These are phyloP conservation scores for Pycnomerus fuliginosus DNA, from an alignment of 2,888 invertebrate genomes.

Conservation along the genomic window DNA sequence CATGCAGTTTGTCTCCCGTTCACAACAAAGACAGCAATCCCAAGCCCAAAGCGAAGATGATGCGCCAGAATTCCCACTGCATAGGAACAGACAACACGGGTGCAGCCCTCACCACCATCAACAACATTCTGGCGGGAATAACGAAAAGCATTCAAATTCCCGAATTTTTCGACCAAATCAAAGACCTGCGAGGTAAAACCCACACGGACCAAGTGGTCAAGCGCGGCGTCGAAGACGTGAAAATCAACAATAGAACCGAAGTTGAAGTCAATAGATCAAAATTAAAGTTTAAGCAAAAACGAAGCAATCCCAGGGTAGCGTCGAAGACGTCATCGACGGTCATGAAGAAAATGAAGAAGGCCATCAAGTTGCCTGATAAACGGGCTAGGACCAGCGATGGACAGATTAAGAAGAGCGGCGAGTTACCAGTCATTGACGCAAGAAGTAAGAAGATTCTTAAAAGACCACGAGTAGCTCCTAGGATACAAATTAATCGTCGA, in stretches of 20 bases:
- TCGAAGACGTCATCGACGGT: slow-evolving; percentile 1
- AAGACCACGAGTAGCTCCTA: background rate
- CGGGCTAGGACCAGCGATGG: background rate
- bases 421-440: slow-evolving; percentile 1
- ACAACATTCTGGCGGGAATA: slow-evolving; percentile 42
- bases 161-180: background rate
- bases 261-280: background rate
- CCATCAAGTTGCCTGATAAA: slow-evolving; percentile 5
- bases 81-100: slow-evolving; percentile 38
- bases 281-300: background rate
- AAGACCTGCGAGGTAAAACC: background rate
- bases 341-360: slow-evolving; percentile 8
- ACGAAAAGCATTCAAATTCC: slow-evolving; percentile 37
- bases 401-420: slow-evolving; percentile 1
- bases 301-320: slow-evolving; percentile 5
- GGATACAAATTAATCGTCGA: background rate
- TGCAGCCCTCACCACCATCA: slow-evolving; percentile 40
- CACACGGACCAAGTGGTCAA: slow-evolving; percentile 2
- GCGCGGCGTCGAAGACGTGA: slow-evolving; percentile 11
- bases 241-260: slow-evolving; percentile 10
- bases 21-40: too few relatives aligned
- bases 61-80: slow-evolving; percentile 35
- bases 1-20: too few relatives aligned
- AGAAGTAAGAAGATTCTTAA: slow-evolving; percentile 1
- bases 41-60: too few relatives aligned